Evolutionary conservation across 2,797 vertebrate genomes (phyloP).

Genomic region (Lindbergichthys nudifrons): DNA sequence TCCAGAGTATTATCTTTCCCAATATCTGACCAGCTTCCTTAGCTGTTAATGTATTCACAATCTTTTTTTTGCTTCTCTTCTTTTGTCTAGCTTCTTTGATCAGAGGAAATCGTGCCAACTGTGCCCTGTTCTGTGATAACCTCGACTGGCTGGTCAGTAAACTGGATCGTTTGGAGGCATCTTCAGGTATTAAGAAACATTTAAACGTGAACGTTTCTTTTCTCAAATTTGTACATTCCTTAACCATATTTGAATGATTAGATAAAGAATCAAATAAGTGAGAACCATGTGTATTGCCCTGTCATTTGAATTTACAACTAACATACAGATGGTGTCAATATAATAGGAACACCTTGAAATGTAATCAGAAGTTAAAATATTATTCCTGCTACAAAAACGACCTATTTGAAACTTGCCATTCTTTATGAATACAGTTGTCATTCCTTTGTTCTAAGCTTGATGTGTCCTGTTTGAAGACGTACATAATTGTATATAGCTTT

Average conservation of each 20-base stretch:
- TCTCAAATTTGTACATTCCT: neutral
- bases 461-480: neutral
- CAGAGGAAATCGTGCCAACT: constrained; percentile 93
- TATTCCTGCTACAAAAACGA: neutral
- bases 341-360: neutral
- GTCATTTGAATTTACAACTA: neutral
- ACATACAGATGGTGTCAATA: neutral
- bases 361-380: neutral
- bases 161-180: constrained; percentile 93
- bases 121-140: constrained; percentile 94
- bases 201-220: neutral
- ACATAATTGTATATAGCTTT: neutral
- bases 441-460: neutral
- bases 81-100: constrained; percentile 89
- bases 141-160: constrained; percentile 97
- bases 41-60: neutral
- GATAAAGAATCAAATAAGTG: neutral
- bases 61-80: constrained; percentile 1
- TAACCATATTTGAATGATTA: too few species aligned
- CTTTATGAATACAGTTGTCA: neutral
- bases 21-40: neutral
- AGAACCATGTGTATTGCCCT: neutral
- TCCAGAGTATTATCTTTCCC: neutral
- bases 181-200: constrained; percentile 85
- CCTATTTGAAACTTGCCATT: neutral